Evolutionary conservation across 2,797 vertebrate genomes (phyloP).

Genomic region (Carduelis carduelis): DNA sequence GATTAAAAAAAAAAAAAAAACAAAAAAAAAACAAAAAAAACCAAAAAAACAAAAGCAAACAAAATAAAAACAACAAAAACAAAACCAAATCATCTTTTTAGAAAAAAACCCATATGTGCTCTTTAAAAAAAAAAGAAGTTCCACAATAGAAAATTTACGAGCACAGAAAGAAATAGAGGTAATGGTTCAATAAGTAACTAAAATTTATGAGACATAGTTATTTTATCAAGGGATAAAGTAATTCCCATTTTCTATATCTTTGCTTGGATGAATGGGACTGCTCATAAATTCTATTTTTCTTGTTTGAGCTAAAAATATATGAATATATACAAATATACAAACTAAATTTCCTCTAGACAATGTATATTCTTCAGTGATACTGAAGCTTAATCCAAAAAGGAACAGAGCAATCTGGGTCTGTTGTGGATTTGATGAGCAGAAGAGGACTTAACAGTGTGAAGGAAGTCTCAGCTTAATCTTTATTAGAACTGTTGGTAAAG

Average conservation of each 20-base stretch:
- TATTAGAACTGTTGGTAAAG: background rate
- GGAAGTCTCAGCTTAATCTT: background rate
- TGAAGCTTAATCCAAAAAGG: background rate
- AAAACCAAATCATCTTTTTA: background rate
- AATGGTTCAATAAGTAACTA: background rate
- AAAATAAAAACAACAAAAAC: accelerated
- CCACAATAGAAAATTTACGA: background rate
- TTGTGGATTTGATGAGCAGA: background rate
- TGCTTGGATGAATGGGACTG: background rate
- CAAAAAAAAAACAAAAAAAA: too few relatives aligned
- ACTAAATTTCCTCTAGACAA: background rate
- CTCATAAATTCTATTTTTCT: background rate
- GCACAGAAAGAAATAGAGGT: background rate
- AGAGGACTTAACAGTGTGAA: background rate
- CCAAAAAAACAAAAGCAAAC: accelerated
- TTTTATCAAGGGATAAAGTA: background rate
- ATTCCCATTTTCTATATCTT: background rate
- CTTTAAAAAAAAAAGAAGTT: background rate
- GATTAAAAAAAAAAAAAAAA: too few relatives aligned
- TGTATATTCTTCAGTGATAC: background rate
- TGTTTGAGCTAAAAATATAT: background rate
- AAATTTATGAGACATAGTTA: background rate
- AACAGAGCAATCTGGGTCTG: background rate
- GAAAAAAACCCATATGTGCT: accelerated
- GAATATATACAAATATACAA: background rate